Conservation (phyloP, 2,888 invertebrate genomes). For the Fabriciana adippe region DNA sequence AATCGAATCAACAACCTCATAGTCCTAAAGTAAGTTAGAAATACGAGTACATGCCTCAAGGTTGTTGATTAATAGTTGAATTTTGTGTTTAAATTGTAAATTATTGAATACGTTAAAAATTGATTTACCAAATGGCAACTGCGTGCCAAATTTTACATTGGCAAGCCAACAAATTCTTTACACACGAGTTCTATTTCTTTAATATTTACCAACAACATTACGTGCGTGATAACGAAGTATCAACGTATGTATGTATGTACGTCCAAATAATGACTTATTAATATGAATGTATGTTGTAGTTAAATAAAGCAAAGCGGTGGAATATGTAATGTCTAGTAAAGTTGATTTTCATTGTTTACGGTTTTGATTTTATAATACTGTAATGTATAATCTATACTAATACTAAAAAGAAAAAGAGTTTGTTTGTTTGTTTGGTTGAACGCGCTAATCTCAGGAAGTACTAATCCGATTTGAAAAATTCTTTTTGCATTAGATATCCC, state of each 20-base stretch:
- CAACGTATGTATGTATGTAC: slow-evolving; percentile 1
- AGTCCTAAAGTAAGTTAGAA: no score
- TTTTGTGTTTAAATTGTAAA: neutral
- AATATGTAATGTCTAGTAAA: no score
- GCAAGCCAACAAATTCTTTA: slow-evolving; percentile 8
- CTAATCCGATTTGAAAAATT: no score
- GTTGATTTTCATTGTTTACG: no score
- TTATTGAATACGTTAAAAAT: neutral
- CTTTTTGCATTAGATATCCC: no score
- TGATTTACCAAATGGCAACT: neutral
- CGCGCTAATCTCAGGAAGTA: no score
- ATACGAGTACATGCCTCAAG: no score
- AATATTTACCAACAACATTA: slow-evolving; percentile 17
- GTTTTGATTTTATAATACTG: no score
- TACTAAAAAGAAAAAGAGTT: no score
- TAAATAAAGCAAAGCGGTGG: neutral
- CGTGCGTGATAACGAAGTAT: slow-evolving; percentile 11
- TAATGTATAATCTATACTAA: no score
- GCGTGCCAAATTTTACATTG: slow-evolving; percentile 17
- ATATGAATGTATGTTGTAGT: neutral
- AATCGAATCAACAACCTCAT: no score
- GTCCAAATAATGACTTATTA: neutral
- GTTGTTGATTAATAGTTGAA: neutral
- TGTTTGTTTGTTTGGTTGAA: no score
- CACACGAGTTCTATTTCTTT: slow-evolving; percentile 12